phyloP scores from a whole-genome alignment of 2,888 invertebrate genomes.

The Diarsia rubi region DNA sequence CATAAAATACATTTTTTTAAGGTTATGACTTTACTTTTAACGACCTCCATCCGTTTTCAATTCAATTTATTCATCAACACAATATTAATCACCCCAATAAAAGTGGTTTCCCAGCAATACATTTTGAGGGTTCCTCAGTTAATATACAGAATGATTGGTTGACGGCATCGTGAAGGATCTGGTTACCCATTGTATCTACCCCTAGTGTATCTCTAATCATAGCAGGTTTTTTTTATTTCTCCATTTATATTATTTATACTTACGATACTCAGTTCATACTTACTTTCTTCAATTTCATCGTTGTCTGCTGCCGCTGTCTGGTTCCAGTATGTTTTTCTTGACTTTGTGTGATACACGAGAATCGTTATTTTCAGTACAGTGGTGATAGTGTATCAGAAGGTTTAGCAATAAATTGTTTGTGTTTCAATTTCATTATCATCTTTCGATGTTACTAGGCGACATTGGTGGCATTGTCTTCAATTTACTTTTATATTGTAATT shows the following conservation, averaged over 20 bases:
- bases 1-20: too few species aligned
- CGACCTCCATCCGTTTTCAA: too few species aligned
- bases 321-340: slow-evolving; percentile 17
- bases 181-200: too few species aligned
- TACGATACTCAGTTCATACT: neutral
- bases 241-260: slow-evolving; percentile 2
- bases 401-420: slow-evolving; percentile 7
- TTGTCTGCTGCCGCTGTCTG: neutral
- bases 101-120: too few species aligned
- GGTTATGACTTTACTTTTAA: too few species aligned
- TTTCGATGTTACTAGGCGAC: slow-evolving; percentile 14
- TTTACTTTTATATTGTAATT: slow-evolving; percentile 19
- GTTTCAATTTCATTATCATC: slow-evolving; percentile 10
- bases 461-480: slow-evolving; percentile 10
- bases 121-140: too few species aligned
- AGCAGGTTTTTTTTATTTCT: neutral
- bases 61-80: too few species aligned
- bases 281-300: neutral
- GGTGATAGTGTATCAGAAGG: neutral
- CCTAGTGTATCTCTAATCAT: neutral
- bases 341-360: neutral
- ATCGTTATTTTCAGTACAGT: neutral
- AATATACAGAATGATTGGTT: too few species aligned
- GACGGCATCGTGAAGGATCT: too few species aligned
- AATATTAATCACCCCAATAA: too few species aligned